Base-by-base conservation (phyloP, 1,140 invertebrate genomes). In the Glossosoma conforme region DNA sequence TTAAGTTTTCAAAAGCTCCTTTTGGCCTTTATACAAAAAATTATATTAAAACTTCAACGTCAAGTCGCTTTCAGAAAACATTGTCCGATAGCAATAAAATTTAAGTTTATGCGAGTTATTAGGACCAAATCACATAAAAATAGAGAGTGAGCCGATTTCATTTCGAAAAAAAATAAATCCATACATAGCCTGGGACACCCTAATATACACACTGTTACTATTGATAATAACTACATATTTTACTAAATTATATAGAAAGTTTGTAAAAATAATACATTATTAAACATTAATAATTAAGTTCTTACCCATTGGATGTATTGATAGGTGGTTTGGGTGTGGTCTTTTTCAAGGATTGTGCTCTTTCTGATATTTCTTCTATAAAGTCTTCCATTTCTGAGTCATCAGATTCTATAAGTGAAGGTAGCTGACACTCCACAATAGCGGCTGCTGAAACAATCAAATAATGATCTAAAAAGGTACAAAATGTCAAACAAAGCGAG, bases 341-440 rank as follows among this genome's bases (percentile, higher is more conserved):
- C 68, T 74, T 37, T 74, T 60, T 47, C 24, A 15, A 38, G 14
- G 69, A 75, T 59, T 73, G 77, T 3, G 73, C 76, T 24, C 76
- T 66, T 58, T 83, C 82, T 2, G 83, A 66, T 44, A 84, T 80
- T 48, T 84, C 81, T 54, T 85, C 83, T 0, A 85, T 60, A 54
- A 84, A 77, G 44, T 85, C 83, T 56, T 86, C 85, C 15, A 84
- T 68, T 60, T 87, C 84, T 20, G 82, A 84, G 56, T 86, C 55
- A 55, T 86, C 84, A 3, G 82, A 86, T 61, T 87, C 85, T 50
- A 81, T 76, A 3, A 85, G 64, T 0, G 81, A 83, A 0, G 82
- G 80, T 4, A 84, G 58, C 44, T 75, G 75, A 52, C 74, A 66
- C 60, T 69, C 68, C 6, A 60, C 63, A 46, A 35, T 53, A 3